Percentiles rank a stretch among this genome's conserved stretches.
Conservation (phyloP, 2,797 vertebrate species). For the Distichodus sexfasciatus region DNA sequence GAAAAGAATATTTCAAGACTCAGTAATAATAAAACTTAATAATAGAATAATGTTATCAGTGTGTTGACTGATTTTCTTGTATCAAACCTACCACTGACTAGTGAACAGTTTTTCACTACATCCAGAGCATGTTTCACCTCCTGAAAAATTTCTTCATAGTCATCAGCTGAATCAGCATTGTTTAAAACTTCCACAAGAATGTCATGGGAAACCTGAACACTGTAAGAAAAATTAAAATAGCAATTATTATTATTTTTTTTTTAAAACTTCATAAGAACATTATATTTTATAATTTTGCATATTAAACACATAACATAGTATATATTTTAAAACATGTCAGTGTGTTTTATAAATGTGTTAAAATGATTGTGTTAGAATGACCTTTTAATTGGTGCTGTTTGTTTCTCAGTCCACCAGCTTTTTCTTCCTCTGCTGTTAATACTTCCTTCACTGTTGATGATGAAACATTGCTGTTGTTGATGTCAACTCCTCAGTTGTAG, state of each 20-base stretch:
- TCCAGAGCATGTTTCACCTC: accelerated
- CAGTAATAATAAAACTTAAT: not conserved
- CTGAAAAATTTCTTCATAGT: accelerated
- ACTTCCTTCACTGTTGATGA: not conserved
- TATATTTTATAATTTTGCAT: no score
- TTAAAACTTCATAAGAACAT: no score
- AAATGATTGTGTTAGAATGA: not conserved
- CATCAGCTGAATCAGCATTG: no score
- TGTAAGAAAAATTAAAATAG: not conserved
- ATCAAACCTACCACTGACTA: not conserved
- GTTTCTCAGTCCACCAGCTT: not conserved
- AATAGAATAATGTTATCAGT: not conserved
- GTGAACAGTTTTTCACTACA: not conserved
- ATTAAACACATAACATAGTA: no score
- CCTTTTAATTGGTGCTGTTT: not conserved
- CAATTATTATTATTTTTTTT: no score
- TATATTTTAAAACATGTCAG: no score
- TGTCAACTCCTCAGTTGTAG: not conserved
- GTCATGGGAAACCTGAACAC: slow-evolving; percentile 33
- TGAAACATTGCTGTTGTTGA: not conserved
- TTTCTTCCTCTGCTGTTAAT: not conserved
- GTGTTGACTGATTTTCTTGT: no score
- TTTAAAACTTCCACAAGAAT: slow-evolving; percentile 32
- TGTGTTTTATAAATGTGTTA: no score
- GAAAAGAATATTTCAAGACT: not conserved